Base-by-base conservation (phyloP, 2,797 vertebrate genomes). In the Chaetodon trifasciatus region DNA sequence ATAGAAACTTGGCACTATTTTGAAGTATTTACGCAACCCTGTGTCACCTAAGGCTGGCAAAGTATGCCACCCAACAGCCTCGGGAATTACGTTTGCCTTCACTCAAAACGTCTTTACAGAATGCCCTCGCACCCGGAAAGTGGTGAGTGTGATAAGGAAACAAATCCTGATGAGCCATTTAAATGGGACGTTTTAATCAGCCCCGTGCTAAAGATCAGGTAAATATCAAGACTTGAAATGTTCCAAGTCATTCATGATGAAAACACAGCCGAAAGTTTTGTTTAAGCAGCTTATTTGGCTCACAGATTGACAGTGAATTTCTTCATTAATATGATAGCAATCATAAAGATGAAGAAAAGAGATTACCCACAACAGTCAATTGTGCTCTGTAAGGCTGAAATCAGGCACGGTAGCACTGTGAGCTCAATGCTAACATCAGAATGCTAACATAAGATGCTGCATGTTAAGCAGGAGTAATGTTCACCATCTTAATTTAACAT, bases 181-280 rank as follows among this genome's bases (percentile, higher is more conserved):
- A 88, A 90, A 76, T 35, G 46, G n/a, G n/a, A 77, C 28, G 35
- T 23, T 81, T 83, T 79, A 85, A 83, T 83, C 61, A 83, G 40
- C 21, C 39, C 15, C 67, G 53, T 19, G 44, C 72, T 64, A 44
- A 76, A 82, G 75, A 64, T 72, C 61, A 79, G 81, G 75, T 67
- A 86, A 89, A 86, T 79, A 85, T 85, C 85, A 74, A 70, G 63
- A 56, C 52, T 76, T 28, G 52, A 58, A 81, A 64, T 76, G 76
- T 47, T 78, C 44, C 55, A 81, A 82, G 12, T 50, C 39, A 64
- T 44, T 63, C 8, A 19, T 47, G 46, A 44, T 32, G 52, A 71
- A 83, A 79, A 82, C 74, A 79, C 17, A 81, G 56, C 9, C 7
- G 55, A 37, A 62, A 21, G 66, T 46, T 69, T 37, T 72, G 46